Base-by-base conservation (phyloP, 2,797 vertebrate genomes). In the Hydrocynus forskahlii region DNA sequence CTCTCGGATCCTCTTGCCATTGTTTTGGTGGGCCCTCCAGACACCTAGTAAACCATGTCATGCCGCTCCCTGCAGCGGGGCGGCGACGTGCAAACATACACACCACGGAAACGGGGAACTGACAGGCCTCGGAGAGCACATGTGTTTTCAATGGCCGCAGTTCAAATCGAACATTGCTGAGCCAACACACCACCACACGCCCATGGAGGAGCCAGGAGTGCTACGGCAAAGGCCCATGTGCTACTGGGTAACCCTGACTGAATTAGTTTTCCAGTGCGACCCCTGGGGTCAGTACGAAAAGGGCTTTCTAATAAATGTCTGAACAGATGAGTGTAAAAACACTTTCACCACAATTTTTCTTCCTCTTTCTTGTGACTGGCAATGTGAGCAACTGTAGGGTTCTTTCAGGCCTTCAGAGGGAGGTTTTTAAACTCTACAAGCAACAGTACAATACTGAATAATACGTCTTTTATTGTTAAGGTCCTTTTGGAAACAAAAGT, bases 131-230 rank as follows among this genome's bases (percentile, higher is more conserved):
- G 43, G 70, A 91, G 86, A 81, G 87, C 78, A 91, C 92, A 92
- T 89, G 80, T 93, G 92, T 93, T 93, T 93, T 87, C 87, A 93
- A 92, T 93, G 83, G 71, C 83, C 67, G 80, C 83, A 79, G 85
- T 92, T 92, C 88, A 86, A 88, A 87, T 86, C 87, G 38, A 74
- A 83, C 85, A 23, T 83, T 78, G 85, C 87, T 71, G 64, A 88
- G 82, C 80, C 86, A 83, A 69, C 86, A 88, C 83, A 73, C n/a
- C 84, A 17, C 25, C 52, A 48, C 63, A 7, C 17, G 29, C 38
- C 38, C 2, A 16, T 2, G 14, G 63, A 25, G n/a, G 10, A 1
- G 25, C 21, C 35, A 29, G 40, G 45, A n/a, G 6, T 21, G 57
- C 45, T 14, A 43, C 72, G 2, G 72, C 52, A 14, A 12, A 67